Base-by-base conservation (phyloP, 1,140 invertebrate species). In the Parasteatoda tepidariorum region DNA sequence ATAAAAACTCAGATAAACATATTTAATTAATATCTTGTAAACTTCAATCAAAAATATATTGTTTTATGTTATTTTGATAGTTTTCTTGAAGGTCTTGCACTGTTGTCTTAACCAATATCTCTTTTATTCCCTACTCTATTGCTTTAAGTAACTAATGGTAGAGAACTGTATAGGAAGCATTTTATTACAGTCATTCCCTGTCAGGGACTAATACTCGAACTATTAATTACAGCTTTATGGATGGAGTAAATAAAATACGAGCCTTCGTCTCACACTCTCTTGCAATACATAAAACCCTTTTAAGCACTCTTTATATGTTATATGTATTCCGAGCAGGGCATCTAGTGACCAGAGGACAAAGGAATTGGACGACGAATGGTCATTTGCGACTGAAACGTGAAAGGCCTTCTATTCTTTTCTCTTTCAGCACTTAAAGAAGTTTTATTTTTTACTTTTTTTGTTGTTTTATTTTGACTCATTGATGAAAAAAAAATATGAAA, bases 241-340 rank as follows among this genome's bases (percentile, higher is more conserved):
- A 64, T 64, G n/a, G 61, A 28, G 18, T 28, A 4, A 64, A 64
- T 64, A 26, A 64, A 64, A 64, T 64, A 28, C 61, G 61, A 64
- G 28, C 31, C n/a, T 26, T 26, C 61, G 61, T 31, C 61, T 64
- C 61, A 64, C 61, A 26, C 31, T 9, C 61, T 64, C 11, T 6
- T 18, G 26, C 61, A 64, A 64, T 64, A 64, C 61, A 64, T 64
- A 64, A 64, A 64, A 64, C 61, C 61, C 61, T 64, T 64, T 64
- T 64, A 64, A 64, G 61, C 26, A 31, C 61, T 64, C 26, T 28
- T 64, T 64, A 64, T 64, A 64, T 9, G 61, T 26, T 28, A 64
- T 64, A 24, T 64, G 61, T 64, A 64, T 64, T 64, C 61, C 31
- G 61, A 11, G n/a, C 61, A 30, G 18, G 61, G n/a, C 61, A 26